These are phyloP conservation scores for Heteromurus nitidus DNA, from an alignment of 2,888 invertebrate species.

Conservation along the genomic window DNA sequence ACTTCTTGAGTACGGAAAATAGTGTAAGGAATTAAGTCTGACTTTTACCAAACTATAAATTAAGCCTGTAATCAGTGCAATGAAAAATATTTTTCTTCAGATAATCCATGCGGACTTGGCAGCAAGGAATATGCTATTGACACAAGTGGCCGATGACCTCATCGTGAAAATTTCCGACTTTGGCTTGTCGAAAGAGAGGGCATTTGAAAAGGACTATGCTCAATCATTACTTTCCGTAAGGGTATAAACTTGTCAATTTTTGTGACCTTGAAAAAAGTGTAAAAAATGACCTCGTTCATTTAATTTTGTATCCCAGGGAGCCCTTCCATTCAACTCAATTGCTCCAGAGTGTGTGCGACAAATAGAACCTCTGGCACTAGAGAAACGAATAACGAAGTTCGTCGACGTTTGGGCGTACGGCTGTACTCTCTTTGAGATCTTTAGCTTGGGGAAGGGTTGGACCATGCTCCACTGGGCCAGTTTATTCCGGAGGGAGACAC, in stretches of 20 bases:
- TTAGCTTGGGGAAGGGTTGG: background rate
- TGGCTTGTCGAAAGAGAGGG: conserved; percentile 9
- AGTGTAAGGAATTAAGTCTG: background rate
- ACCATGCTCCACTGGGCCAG: background rate
- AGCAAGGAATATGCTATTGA: conserved; percentile 9
- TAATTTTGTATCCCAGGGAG: background rate
- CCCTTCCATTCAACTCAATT: conserved; percentile 21
- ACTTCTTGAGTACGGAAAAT: background rate
- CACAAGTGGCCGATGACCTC: background rate
- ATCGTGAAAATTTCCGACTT: conserved; percentile 26
- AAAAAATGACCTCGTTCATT: too few relatives aligned
- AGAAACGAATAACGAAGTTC: background rate
- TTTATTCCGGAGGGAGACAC: background rate
- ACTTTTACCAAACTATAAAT: background rate
- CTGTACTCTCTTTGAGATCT: conserved; percentile 5
- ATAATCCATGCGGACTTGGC: conserved; percentile 34
- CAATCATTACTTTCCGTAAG: background rate
- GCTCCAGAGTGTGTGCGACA: conserved; percentile 11
- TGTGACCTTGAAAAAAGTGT: too few relatives aligned
- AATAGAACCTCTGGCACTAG: too few relatives aligned
- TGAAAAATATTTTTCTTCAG: background rate
- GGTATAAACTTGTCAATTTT: background rate
- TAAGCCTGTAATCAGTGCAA: background rate
- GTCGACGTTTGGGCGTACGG: conserved; percentile 26
- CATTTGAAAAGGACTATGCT: background rate